phyloP scores from a whole-genome alignment of 2,888 invertebrate species.

The Platycheirus albimanus region DNA sequence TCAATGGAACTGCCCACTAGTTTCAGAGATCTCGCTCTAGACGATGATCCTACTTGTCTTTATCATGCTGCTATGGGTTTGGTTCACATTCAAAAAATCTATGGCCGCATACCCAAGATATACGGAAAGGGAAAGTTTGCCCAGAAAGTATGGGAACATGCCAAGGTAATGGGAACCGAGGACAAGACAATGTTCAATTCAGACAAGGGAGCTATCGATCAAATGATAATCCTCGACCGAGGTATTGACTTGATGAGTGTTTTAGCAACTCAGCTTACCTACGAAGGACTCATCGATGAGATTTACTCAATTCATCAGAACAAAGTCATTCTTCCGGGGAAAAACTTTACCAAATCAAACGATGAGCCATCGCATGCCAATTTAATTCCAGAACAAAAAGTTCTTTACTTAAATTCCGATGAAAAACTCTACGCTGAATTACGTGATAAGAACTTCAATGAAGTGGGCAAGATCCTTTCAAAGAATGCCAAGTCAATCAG shows the following conservation, averaged over 20 bases:
- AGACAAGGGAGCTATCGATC: slow-evolving; percentile 90
- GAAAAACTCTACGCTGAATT: slow-evolving; percentile 95
- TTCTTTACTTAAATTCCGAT: slow-evolving; percentile 92
- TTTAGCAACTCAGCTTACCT: slow-evolving; percentile 96
- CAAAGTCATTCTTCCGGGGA: slow-evolving; percentile 92
- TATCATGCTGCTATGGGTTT: slow-evolving; percentile 94
- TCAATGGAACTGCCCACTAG: slow-evolving; percentile 94
- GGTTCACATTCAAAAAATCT: slow-evolving; percentile 92
- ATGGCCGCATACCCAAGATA: slow-evolving; percentile 94
- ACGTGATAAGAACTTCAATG: slow-evolving; percentile 96
- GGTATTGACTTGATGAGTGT: slow-evolving; percentile 96
- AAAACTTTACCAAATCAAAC: slow-evolving; percentile 90
- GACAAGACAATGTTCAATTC: slow-evolving; percentile 83
- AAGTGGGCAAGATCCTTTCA: slow-evolving; percentile 92
- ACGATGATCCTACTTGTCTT: slow-evolving; percentile 94
- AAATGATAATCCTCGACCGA: slow-evolving; percentile 94
- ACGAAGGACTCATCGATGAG: slow-evolving; percentile 98
- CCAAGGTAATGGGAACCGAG: slow-evolving; percentile 89
- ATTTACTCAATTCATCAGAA: slow-evolving; percentile 93
- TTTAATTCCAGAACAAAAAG: slow-evolving; percentile 86
- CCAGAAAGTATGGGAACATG: slow-evolving; percentile 93
- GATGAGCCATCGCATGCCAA: slow-evolving; percentile 77
- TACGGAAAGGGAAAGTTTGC: slow-evolving; percentile 95
- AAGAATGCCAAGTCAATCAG: slow-evolving; percentile 94
- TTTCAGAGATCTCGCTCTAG: slow-evolving; percentile 92